Conservation (phyloP, 64 coral and sea anemone species). For the Cladopsammia gracilis region DNA sequence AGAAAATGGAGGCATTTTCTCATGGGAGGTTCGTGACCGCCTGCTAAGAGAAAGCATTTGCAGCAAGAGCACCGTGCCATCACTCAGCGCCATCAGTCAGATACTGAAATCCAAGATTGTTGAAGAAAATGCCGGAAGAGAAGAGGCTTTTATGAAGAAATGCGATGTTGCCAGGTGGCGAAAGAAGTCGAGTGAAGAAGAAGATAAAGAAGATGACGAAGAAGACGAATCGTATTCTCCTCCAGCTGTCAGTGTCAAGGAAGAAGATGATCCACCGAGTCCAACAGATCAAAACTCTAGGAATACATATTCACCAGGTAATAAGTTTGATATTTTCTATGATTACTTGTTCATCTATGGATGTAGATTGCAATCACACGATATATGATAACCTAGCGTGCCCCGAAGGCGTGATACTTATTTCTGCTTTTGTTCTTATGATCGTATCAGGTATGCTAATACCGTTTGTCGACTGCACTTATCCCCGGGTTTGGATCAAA, state of each 20-base stretch:
- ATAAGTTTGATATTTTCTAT: not conserved
- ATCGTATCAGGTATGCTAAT: conserved; percentile 10
- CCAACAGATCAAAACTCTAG: conserved; percentile 4
- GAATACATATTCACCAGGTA: conserved; percentile 44
- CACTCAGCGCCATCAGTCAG: conserved; percentile 71
- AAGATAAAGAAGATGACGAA: not conserved
- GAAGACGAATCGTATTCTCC: not conserved
- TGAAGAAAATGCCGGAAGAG: conserved; percentile 27
- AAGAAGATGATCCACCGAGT: conserved; percentile 47
- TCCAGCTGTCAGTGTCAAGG: not conserved
- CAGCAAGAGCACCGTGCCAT: conserved; percentile 53
- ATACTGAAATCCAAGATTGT: conserved; percentile 65
- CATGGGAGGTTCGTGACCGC: conserved; percentile 72
- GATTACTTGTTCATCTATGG: no score
- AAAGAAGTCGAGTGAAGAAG: conserved; percentile 28
- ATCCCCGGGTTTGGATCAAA: no score
- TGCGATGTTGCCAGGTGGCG: conserved; percentile 36
- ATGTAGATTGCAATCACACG: no score
- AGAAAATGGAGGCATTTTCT: conserved; percentile 66
- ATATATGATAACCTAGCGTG: not conserved
- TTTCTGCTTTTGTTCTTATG: not conserved
- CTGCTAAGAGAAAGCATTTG: conserved; percentile 64
- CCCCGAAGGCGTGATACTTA: not conserved
- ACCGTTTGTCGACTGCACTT: no score
- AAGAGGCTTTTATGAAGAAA: conserved; percentile 21